Conservation (phyloP, 2,888 invertebrate genomes). For the Aphrophora alni region DNA sequence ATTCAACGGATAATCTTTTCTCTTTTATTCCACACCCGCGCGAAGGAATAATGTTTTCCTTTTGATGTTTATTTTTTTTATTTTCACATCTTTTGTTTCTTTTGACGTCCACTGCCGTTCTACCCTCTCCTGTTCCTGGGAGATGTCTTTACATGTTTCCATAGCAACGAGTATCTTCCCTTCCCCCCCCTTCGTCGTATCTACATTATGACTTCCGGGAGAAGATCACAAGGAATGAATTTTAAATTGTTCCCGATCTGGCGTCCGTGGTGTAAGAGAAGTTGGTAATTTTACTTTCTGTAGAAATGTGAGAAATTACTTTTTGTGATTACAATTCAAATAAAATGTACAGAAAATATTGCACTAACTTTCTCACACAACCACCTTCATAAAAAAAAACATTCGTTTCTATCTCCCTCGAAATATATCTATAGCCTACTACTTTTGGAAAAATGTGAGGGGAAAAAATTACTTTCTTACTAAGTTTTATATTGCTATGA, state of each 20-base stretch:
- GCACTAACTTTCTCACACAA: too few species aligned
- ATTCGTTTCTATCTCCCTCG: too few species aligned
- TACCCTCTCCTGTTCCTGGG: constrained; percentile 25
- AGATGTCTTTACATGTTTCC: constrained; percentile 39
- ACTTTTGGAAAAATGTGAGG: too few species aligned
- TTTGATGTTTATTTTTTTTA: constrained; percentile 36
- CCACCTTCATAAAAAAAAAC: too few species aligned
- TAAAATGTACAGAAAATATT: too few species aligned
- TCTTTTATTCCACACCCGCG: not conserved
- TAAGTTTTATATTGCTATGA: too few species aligned
- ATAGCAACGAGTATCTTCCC: constrained; percentile 1
- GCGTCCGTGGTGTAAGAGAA: not conserved
- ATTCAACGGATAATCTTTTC: constrained; percentile 4
- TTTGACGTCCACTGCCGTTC: not conserved
- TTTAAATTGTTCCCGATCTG: not conserved
- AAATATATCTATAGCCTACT: too few species aligned
- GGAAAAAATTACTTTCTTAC: too few species aligned
- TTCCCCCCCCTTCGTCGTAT: not conserved
- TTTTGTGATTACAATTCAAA: too few species aligned
- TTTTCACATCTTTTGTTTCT: constrained; percentile 33
- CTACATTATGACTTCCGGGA: not conserved
- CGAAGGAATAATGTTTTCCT: constrained; percentile 21
- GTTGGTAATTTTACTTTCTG: not conserved
- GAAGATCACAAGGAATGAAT: not conserved
- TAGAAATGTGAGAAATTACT: too few species aligned